Evolutionary conservation across 2,888 invertebrate species (phyloP), one percentile per base, ranked within the genome.

Genomic region (Odontothrips loti): DNA sequence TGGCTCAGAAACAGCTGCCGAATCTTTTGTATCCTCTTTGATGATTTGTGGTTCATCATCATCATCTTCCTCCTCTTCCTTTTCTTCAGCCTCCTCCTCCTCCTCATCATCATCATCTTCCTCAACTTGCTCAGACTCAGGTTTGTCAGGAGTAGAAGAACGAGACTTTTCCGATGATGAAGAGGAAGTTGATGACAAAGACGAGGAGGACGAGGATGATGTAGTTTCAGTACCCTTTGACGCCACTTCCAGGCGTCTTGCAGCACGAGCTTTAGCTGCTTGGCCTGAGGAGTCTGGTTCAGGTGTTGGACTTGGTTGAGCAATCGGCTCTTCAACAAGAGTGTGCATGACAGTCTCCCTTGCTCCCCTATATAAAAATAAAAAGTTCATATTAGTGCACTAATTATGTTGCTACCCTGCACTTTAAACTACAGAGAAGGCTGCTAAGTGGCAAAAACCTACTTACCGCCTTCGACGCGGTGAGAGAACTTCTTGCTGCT

Each of bases 401-500:
- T 6, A 63, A 20, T 51, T 79, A 80, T 79, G 63, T 48, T 63
- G 79, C 81, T 78, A 81, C 79, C 27, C 15, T 80, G 78, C 81
- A 81, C 34, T 6, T 43, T 6, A 43, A 43, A 43, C 34, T 43
- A 43, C 34, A 43, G 2, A 4, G 34, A 43, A 43, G 6, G 6
- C 6, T 43, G 34, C 6, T 43, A 4, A 43, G 34, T 4, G 34
- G 82, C 82, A 83, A 43, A 43, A 83, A 20, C 82, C 48, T 80
- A 83, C 84, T 82, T 84, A 80, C 80, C 58, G 34, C 27, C 81
- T 81, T 47, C 34, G 47, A n/a, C 81, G 75, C 10, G 78, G 47
- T 75, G 68, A 75, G 12, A 27, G 23, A 27, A 75, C 27, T 82
- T 84, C 84, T 27, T 83, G 82, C 17, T 84, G 82, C 68, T 85